Evolutionary conservation across 2,888 invertebrate species (phyloP), one percentile per base, ranked within the genome.

Genomic region (Cataglyphis cursor): DNA sequence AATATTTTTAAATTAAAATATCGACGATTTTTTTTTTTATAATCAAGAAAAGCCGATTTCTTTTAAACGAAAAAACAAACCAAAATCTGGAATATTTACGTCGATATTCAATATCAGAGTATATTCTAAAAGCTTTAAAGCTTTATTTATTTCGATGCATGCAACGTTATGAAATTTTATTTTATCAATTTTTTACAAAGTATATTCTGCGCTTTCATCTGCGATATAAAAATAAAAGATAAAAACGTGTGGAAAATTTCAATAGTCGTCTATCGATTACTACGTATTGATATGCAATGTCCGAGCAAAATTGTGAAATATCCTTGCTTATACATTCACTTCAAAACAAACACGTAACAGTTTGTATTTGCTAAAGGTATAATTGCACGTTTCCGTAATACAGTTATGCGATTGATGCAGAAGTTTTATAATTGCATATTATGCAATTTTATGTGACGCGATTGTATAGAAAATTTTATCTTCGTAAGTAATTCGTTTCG

Each of bases 251-350:
- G 18, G 31, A 31, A 48, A 28, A 48, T 66, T 75, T 62, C 21
- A 38, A 61, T 38, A 62, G 10, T 66, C 28, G 31, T 9, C 70
- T 12, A 74, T 28, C 38, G 24, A 35, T 18, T 44, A 21, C 15
- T 48, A 9, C 15, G 10, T 3, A 18, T 75, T 48, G 18, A 70
- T 24, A 18, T 21, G 10, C 21, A 41, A 41, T 78, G 72, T 68
- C 61, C 76, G 73, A 82, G 35, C 76, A 70, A 72, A 83, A 80
- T 51, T 83, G 83, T 83, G 80, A 76, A 80, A 38, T 31, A 90
- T 70, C 15, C 9, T 31, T 10, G 31, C 66, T 82, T 66, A n/a
- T n/a, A 83, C 85, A 28, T 78, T 74, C 78, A 83, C 84, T 85
- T 81, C 28, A 59, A 65, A 90, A 64, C 24, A 62, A 57, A 73